Conservation (phyloP, 2,888 invertebrate species). For the Drosophila cracens region DNA sequence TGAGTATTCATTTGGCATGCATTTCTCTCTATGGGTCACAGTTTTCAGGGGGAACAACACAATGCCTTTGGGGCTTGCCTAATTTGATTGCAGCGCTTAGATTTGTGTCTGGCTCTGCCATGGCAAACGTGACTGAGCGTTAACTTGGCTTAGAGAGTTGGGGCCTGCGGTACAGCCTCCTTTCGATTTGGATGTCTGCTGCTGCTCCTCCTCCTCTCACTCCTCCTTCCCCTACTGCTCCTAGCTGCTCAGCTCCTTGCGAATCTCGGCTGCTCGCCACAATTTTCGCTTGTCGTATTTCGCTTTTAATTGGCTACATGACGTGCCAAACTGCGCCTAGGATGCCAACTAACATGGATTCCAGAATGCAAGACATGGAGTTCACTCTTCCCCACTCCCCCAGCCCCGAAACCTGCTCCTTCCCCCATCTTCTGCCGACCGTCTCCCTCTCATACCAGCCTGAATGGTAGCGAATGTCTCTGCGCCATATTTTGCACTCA, state of each 20-base stretch:
- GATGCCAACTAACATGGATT: slow-evolving; percentile 73
- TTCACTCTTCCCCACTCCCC: slow-evolving; percentile 4
- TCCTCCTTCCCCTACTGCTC: background rate
- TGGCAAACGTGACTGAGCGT: slow-evolving; percentile 69
- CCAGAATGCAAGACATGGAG: slow-evolving; percentile 61
- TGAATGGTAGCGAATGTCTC: slow-evolving; percentile 15
- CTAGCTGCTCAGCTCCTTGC: slow-evolving; percentile 4
- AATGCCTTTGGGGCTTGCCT: slow-evolving; percentile 59
- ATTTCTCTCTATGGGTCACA: slow-evolving; percentile 49
- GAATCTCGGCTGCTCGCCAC: slow-evolving; percentile 59
- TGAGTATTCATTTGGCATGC: slow-evolving; percentile 10
- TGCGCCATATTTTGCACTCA: slow-evolving; percentile 79
- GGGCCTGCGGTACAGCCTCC: slow-evolving; percentile 45
- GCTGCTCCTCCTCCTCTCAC: slow-evolving; percentile 5
- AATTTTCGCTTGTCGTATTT: slow-evolving; percentile 76
- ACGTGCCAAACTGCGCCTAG: slow-evolving; percentile 74
- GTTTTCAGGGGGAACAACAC: slow-evolving; percentile 9
- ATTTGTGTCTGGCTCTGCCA: slow-evolving; percentile 64
- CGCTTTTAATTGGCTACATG: slow-evolving; percentile 82
- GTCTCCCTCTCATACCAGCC: background rate
- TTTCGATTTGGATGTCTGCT: slow-evolving; percentile 47
- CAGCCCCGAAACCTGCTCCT: background rate
- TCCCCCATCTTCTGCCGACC: too few relatives aligned
- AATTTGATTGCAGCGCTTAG: slow-evolving; percentile 76
- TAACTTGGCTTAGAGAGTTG: slow-evolving; percentile 38